A percentile compares a stretch with the other conserved stretches of the same genome.
Conservation (phyloP, 2,113 vertebrate species). For the Turnix velox region DNA sequence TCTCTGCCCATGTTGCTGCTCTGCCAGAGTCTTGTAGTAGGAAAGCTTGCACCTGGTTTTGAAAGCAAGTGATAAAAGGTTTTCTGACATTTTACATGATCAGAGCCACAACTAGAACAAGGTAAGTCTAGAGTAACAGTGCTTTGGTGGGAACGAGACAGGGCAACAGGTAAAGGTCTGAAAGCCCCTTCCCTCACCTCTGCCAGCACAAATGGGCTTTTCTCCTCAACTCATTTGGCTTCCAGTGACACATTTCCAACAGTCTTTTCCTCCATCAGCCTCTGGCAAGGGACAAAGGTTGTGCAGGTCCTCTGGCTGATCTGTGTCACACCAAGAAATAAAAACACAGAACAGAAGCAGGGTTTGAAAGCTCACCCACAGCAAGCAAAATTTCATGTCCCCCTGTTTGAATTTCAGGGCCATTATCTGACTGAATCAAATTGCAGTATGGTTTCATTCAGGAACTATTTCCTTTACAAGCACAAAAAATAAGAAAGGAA, state of each 20-base stretch:
- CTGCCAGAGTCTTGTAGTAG: not conserved
- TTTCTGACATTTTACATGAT: not conserved
- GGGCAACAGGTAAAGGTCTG: not conserved
- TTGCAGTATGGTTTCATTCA: not conserved
- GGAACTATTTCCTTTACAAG: not conserved
- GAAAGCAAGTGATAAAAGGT: not conserved
- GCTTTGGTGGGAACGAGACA: not conserved
- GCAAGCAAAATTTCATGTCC: not conserved
- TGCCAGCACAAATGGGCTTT: not conserved
- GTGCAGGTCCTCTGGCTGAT: not conserved
- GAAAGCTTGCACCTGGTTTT: not conserved
- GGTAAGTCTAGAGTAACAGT: rapidly evolving
- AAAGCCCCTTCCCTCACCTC: not conserved
- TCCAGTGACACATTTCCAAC: not conserved
- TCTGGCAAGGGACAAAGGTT: not conserved
- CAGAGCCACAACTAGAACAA: not conserved
- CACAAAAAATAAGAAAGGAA: not conserved
- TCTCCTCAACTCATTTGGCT: not conserved
- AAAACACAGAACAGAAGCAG: not conserved
- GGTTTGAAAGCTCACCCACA: not conserved
- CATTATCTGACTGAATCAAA: not conserved
- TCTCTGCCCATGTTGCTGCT: not conserved
- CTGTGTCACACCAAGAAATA: rapidly evolving
- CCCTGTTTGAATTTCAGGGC: not conserved
- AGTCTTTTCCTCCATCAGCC: not conserved